A percentile compares a stretch with the other conserved stretches of the same genome.
Evolutionary conservation across 2,888 invertebrate species (phyloP).

Genomic region (Aleiodes testaceus): DNA sequence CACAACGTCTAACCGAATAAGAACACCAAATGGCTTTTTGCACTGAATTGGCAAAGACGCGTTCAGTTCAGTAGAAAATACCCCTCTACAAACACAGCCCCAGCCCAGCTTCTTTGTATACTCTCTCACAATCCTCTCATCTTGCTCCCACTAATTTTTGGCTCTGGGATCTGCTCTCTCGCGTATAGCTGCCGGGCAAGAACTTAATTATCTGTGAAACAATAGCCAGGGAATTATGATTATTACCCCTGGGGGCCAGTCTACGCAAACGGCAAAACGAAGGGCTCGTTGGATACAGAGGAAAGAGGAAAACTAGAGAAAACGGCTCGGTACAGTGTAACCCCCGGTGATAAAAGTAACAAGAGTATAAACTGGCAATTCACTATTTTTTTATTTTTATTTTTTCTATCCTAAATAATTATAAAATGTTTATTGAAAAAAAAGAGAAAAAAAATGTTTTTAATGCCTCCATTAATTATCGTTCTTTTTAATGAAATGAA

Average conservation of each 20-base stretch:
- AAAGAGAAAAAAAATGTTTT: neutral
- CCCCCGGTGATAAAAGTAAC: conserved; percentile 63
- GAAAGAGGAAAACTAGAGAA: conserved; percentile 10
- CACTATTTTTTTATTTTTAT: conserved; percentile 51
- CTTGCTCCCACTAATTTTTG: conserved; percentile 32
- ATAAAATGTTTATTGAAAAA: conserved; percentile 1
- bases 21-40: conserved; percentile 61
- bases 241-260: conserved; percentile 58
- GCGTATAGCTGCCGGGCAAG: conserved; percentile 56
- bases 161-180: conserved; percentile 21
- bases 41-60: conserved; percentile 61
- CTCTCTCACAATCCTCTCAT: conserved; percentile 38
- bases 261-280: conserved; percentile 53
- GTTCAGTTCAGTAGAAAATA: conserved; percentile 48
- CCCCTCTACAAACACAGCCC: conserved; percentile 40
- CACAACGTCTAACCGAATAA: conserved; percentile 56
- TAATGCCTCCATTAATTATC: neutral
- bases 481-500: too few species aligned
- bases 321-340: conserved; percentile 48
- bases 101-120: conserved; percentile 47
- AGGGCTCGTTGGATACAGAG: conserved; percentile 23
- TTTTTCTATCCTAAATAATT: conserved; percentile 25
- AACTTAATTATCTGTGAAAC: conserved; percentile 69
- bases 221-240: conserved; percentile 67
- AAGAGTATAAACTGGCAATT: conserved; percentile 64